Evolutionary conservation across 2,888 invertebrate species (phyloP), one percentile per base, ranked within the genome.

Genomic region (Drosophila buzzatii): DNA sequence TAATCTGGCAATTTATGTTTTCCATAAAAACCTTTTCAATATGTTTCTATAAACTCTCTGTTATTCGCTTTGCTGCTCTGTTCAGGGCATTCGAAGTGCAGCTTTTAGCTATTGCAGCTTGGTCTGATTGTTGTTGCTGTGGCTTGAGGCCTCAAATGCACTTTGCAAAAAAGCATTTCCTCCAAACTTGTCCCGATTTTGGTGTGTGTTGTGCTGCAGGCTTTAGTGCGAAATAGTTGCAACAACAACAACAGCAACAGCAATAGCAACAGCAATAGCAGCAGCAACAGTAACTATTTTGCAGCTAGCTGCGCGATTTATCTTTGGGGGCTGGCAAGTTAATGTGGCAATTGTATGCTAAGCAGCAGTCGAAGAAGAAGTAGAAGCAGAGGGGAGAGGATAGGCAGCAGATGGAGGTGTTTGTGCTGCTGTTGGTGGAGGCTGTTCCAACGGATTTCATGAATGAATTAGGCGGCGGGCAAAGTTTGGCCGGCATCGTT

Each of bases 281-380:
- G 56, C 67, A 71, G n/a, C 70, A 68, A 66, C 62, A 66, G 69
- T 65, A 70, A 76, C 57, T 67, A 74, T 64, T 80, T 81, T 58
- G 71, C 72, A 78, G 86, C 78, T 80, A 77, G 85, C 79, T 77
- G 73, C 59, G 77, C 84, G 84, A 89, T 89, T 88, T 88, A 89
- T 89, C 89, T 89, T 78, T 81, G 73, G 81, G 76, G 78, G 82
- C 81, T 82, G 79, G 84, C 89, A 85, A 79, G 83, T 85, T 89
- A 89, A 89, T 89, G 82, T 89, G 85, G 78, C 86, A 89, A 89
- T 89, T 89, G 89, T 89, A 89, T 89, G 89, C 90, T 89, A 89
- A 89, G 88, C 88, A 89, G 84, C 79, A 76, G 73, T 70, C 65
- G 70, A 65, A 66, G 70, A 57, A 64, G 63, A 45, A 59, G 66